phyloP scores from a whole-genome alignment of 2,888 invertebrate genomes.

The Platycnemis pennipes region DNA sequence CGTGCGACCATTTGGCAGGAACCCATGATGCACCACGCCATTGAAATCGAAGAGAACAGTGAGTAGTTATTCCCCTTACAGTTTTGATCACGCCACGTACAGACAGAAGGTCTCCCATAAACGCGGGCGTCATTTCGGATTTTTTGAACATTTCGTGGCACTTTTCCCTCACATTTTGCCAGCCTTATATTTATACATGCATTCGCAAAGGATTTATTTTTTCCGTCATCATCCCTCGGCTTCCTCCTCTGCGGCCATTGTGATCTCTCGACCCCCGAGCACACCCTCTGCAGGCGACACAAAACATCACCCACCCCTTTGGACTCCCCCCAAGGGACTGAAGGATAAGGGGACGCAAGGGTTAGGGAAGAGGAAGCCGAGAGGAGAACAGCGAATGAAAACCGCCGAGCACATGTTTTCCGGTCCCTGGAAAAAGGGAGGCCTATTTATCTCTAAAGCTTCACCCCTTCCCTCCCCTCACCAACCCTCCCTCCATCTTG shows the following conservation, averaged over 20 bases:
- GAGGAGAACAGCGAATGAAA: constrained; percentile 60
- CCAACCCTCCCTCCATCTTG: not conserved
- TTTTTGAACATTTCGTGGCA: no score
- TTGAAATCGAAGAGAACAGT: no score
- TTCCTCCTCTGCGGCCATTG: not conserved
- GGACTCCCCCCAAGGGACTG: not conserved
- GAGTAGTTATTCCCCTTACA: no score
- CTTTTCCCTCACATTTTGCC: no score
- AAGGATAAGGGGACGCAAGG: not conserved
- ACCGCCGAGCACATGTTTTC: constrained; percentile 60
- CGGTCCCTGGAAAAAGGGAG: constrained; percentile 62
- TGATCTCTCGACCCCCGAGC: not conserved
- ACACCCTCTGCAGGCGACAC: constrained; percentile 13
- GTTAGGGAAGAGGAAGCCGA: not conserved
- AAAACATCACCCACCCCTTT: constrained; percentile 8
- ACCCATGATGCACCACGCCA: no score
- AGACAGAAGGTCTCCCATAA: no score
- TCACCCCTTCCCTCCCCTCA: not conserved
- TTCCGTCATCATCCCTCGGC: not conserved
- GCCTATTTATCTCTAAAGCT: constrained; percentile 46
- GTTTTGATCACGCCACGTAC: no score
- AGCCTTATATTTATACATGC: not conserved
- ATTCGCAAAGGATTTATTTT: no score
- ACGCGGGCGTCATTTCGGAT: no score
- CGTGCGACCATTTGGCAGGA: no score